phyloP scores from a whole-genome alignment of 2,113 vertebrate species.

The Lichenostomus cassidix region DNA sequence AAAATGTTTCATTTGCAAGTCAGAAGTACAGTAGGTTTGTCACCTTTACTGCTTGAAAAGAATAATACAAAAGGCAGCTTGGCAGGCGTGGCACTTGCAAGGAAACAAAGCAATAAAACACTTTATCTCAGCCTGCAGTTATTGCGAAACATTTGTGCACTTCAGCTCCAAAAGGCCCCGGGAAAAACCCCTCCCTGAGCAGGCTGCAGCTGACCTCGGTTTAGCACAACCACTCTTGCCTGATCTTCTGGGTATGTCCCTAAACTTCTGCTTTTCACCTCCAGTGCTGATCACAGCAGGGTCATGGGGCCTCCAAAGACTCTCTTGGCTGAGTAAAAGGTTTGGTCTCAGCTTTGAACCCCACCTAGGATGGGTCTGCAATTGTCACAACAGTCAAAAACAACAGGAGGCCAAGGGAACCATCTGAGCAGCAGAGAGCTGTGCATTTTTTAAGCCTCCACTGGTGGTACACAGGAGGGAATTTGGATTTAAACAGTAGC shows the following conservation, averaged over 20 bases:
- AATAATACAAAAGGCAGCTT: not conserved
- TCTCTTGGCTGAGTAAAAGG: not conserved
- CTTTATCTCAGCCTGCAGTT: not conserved
- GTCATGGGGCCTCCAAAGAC: not conserved
- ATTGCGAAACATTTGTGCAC: not conserved
- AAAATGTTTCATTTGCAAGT: not conserved
- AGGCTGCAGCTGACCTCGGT: not conserved
- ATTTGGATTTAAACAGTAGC: not conserved
- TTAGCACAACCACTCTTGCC: not conserved
- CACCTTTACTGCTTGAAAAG: not conserved
- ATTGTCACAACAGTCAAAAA: not conserved
- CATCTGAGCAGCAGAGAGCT: not conserved
- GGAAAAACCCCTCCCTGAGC: not conserved
- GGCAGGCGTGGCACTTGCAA: not conserved
- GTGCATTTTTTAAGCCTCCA: not conserved
- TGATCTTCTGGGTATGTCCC: not conserved
- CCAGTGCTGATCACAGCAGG: not conserved
- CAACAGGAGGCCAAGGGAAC: not conserved
- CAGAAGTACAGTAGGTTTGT: not conserved
- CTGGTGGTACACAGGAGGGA: not conserved
- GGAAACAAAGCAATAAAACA: slow-evolving; percentile 8
- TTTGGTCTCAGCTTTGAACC: not conserved
- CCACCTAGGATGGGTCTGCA: not conserved
- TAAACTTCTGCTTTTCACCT: not conserved
- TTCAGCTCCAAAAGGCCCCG: not conserved